Conservation (phyloP, 2,113 vertebrate genomes). For the Halichoerus grypus region DNA sequence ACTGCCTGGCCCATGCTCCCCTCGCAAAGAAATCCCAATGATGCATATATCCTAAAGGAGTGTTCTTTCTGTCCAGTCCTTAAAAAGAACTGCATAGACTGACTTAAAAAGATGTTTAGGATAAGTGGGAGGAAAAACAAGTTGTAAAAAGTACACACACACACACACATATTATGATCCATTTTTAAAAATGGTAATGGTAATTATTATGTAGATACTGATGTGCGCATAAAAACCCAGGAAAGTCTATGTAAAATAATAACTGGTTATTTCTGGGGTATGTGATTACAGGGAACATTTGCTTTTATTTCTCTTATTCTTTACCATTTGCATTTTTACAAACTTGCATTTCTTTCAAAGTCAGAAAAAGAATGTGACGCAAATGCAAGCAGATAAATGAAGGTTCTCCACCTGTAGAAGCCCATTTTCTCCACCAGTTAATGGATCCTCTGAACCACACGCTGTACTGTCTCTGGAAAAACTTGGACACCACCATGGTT, state of each 20-base stretch:
- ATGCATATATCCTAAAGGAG: background rate
- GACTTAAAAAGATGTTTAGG: background rate
- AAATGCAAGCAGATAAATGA: background rate
- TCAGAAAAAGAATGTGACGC: background rate
- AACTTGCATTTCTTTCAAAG: background rate
- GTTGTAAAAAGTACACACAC: background rate
- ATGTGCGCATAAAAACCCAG: background rate
- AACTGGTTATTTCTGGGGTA: background rate
- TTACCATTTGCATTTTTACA: conserved; percentile 17
- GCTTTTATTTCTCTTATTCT: conserved; percentile 21
- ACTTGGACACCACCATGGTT: background rate
- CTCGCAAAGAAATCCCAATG: background rate
- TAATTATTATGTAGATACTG: background rate
- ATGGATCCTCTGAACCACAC: background rate
- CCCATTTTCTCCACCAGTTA: background rate
- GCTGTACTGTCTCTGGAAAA: background rate
- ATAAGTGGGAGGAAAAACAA: background rate
- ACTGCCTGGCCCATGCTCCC: background rate
- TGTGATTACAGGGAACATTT: background rate
- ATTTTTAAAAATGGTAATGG: background rate
- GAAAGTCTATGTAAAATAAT: background rate
- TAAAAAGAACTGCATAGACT: background rate
- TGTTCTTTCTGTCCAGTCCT: background rate
- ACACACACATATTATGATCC: background rate
- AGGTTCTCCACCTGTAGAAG: background rate